Evolutionary conservation across 2,888 invertebrate genomes (phyloP), one percentile per base, ranked within the genome.

Genomic region (Mythimna albipuncta): DNA sequence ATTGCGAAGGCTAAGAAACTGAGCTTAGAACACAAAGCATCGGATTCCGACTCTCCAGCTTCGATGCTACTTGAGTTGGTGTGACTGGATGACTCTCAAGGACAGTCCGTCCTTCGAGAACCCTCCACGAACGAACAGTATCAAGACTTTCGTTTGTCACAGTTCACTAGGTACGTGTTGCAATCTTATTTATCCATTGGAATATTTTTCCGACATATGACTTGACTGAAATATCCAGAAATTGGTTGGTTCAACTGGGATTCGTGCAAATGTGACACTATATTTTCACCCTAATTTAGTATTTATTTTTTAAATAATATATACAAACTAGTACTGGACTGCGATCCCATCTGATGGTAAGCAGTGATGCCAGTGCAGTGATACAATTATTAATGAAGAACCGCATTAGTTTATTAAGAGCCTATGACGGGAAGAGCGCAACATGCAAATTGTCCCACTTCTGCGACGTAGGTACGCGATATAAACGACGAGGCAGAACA

Each of bases 11-110:
- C 52, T 21, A 52, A 38, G 35, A 74, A 67, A 67, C 13, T 59
- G 44, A 26, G 44, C 38, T 13, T 55, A 38, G 57, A 63, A 57
- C 32, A 47, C 76, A 68, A 59, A 54, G 76, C 44, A 41, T 54
- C 26, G 47, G 6, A 57, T 67, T 61, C 65, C 13, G 47, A 57
- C 58, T 64, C 64, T 57, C 38, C 10, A 10, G 21, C 44, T 44
- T 80, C 61, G 57, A 79, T 79, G 69, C 78, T 44, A 65, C 74
- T 78, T 69, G 74, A 72, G 57, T 72, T 59, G 69, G 78, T 82
- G 69, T 77, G 78, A 72, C 72, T 82, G 57, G 73, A 68, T 64
- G 72, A 54, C 57, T 50, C 82, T 82, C 58, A 63, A 80, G 81
- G 75, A 64, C 65, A 63, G 54, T 19, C 64, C 26, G 70, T 80